Evolutionary conservation across 1,140 invertebrate species (phyloP), one percentile per base, ranked within the genome.

Genomic region (Thaumatotibia leucotreta): DNA sequence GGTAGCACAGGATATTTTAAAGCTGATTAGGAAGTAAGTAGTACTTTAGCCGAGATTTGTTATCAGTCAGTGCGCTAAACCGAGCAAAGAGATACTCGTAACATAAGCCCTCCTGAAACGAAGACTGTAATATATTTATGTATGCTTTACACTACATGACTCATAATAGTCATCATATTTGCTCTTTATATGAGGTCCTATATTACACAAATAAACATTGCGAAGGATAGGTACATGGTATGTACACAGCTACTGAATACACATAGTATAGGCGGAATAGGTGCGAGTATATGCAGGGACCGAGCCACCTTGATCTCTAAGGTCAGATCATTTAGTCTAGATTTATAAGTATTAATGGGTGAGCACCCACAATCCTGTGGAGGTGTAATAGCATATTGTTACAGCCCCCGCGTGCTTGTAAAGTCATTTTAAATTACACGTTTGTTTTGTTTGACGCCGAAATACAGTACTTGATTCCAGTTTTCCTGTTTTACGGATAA

Each of bases 301-400:
- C 52, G 6, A 11, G 24, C 52, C n/a, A 58, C 52, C 52, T 58
- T 58, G 52, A 58, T 58, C 52, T 58, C 52, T 58, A 58, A 73
- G 79, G 79, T 84, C 80, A 79, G 61, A 77, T 82, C 68, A 75
- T 78, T 83, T 82, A 76, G 69, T 77, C 72, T 74, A 75, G 66
- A 74, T 73, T 72, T 73, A 62, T 62, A 62, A 31, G 14, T 62
- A 73, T 71, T 67, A 61, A 64, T 64, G 49, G 33, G 22, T 62
- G 33, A 54, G 76, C 75, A 80, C 79, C 75, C 75, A 83, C 73
- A 65, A 22, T 32, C 58, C 62, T 33, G 75, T 71, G 73, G 75
- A 80, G 76, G 77, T 80, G 79, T 84, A 82, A 83, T 80, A 75
- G 68, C 66, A 45, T 66, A 80, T 79, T 80, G 72, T 79, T 77